Percentiles rank a stretch among this genome's conserved stretches.
phyloP scores from a whole-genome alignment of 2,888 invertebrate species.

The Drosophila anomalipes region DNA sequence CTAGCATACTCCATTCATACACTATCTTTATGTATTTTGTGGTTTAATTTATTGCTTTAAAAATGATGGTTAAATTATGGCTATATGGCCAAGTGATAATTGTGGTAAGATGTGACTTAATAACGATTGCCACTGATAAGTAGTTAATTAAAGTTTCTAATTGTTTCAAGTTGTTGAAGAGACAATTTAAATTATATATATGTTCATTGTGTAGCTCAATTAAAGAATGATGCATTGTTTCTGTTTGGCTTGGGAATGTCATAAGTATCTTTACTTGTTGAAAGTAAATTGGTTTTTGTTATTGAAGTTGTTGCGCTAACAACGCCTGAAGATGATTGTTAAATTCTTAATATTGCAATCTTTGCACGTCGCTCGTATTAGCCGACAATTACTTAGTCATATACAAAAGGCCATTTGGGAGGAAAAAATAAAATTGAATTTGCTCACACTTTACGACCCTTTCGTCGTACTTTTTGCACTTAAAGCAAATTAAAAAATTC shows the following conservation, averaged over 20 bases:
- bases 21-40: background rate
- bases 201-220: background rate
- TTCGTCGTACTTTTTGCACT: conserved; percentile 58
- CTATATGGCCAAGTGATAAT: conserved; percentile 8
- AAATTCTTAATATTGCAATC: conserved; percentile 3
- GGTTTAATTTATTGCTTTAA: conserved; percentile 1
- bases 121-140: background rate
- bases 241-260: background rate
- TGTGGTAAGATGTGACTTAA: background rate
- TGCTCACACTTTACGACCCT: conserved; percentile 65
- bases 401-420: conserved; percentile 54
- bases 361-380: conserved; percentile 46
- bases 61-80: conserved; percentile 19
- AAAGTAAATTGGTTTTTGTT: background rate
- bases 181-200: background rate
- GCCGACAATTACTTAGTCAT: conserved; percentile 48
- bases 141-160: background rate
- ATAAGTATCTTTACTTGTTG: background rate
- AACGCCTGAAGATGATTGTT: conserved; percentile 5
- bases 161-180: background rate
- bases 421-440: conserved; percentile 70
- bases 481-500: conserved; percentile 73
- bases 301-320: background rate
- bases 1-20: too few species aligned
- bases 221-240: background rate